phyloP scores from a whole-genome alignment of 1,140 invertebrate species.

The Marisa cornuarietis region DNA sequence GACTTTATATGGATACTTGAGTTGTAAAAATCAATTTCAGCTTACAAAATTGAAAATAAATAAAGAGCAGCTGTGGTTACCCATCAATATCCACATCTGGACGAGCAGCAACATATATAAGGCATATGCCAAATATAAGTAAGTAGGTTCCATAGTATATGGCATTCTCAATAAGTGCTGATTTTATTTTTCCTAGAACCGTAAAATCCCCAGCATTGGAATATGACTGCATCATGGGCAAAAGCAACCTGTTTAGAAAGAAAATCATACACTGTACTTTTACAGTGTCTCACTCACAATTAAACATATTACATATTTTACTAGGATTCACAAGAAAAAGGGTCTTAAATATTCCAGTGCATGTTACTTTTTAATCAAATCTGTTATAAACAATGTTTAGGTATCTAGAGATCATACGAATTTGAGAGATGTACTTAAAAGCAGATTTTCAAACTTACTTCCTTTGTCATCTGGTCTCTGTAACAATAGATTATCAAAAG shows the following conservation, averaged over 20 bases:
- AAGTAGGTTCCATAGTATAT: constrained; percentile 99
- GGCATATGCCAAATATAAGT: constrained; percentile 91
- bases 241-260: constrained; percentile 77
- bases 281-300: no score
- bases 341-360: no score
- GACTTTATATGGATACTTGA: background rate
- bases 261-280: no score
- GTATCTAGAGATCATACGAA: no score
- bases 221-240: constrained; percentile 99
- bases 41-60: background rate
- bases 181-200: constrained; percentile 92
- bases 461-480: no score
- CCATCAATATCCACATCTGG: constrained; percentile 89
- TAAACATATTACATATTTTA: no score
- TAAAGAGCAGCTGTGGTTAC: constrained; percentile 67
- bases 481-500: no score
- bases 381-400: no score
- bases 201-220: constrained; percentile 98
- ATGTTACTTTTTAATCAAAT: no score
- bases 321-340: no score
- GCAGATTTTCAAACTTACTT: no score
- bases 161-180: constrained; percentile 94
- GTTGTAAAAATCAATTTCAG: background rate
- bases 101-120: constrained; percentile 94
- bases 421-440: no score